phyloP scores from a whole-genome alignment of 2,113 vertebrate species.

The Chionis minor region DNA sequence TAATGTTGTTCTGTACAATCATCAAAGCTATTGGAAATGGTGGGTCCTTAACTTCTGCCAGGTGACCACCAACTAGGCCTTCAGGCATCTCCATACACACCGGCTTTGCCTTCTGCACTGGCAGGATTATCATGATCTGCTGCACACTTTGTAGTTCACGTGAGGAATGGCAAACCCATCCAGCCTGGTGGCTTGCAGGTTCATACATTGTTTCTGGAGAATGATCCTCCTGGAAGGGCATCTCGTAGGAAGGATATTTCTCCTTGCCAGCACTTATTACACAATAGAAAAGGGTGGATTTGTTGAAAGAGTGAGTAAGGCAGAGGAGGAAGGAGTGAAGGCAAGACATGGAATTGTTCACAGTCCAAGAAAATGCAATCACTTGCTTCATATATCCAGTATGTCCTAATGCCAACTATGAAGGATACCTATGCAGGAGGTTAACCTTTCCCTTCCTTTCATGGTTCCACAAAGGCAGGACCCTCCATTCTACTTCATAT shows the following conservation, averaged over 20 bases:
- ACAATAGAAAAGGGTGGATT: neutral
- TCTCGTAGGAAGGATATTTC: neutral
- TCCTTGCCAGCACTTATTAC: neutral
- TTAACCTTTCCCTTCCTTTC: neutral
- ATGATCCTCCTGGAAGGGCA: neutral
- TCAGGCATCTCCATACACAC: neutral
- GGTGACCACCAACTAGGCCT: neutral
- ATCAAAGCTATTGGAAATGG: neutral
- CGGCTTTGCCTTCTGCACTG: neutral
- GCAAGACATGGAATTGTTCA: neutral
- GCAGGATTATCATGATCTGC: neutral
- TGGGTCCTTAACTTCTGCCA: neutral
- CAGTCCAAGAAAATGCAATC: neutral
- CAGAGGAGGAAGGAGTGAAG: neutral
- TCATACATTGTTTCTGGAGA: neutral
- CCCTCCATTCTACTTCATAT: neutral
- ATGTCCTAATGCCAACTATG: rapidly evolving
- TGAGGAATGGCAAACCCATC: neutral
- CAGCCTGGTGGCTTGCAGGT: neutral
- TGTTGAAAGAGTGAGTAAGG: neutral
- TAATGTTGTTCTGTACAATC: neutral
- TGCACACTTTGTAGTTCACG: neutral
- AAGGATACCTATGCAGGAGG: neutral
- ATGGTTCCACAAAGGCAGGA: neutral
- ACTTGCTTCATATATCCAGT: neutral